Evolutionary conservation across 2,113 vertebrate species (phyloP).

Genomic region (Caranx melampygus): DNA sequence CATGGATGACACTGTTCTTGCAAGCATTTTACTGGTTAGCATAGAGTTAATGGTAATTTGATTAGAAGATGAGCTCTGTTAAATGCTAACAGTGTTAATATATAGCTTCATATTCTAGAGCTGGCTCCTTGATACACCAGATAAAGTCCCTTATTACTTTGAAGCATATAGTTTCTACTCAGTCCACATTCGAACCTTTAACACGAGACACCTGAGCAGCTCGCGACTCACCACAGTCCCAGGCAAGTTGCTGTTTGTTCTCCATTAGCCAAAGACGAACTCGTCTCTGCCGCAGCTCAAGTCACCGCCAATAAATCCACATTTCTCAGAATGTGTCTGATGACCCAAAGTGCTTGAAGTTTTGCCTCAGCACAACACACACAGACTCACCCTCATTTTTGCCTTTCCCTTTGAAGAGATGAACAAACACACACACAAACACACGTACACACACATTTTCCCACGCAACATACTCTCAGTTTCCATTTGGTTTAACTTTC

Average conservation of each 20-base stretch:
- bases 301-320: slow-evolving; percentile 21
- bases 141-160: neutral
- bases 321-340: neutral
- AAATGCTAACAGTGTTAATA: neutral
- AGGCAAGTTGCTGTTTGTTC: slow-evolving; percentile 35
- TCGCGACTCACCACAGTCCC: neutral
- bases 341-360: slow-evolving; percentile 33
- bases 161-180: neutral
- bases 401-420: slow-evolving; percentile 56
- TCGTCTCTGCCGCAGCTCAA: neutral
- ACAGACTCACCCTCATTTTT: slow-evolving; percentile 30
- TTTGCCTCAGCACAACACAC: slow-evolving; percentile 26
- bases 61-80: slow-evolving; percentile 14
- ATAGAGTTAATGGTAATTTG: neutral
- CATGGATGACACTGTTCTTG: neutral
- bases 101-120: neutral
- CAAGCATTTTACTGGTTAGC: slow-evolving; percentile 17
- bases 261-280: neutral
- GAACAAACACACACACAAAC: slow-evolving; percentile 12
- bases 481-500: slow-evolving; percentile 50
- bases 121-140: neutral
- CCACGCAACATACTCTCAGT: slow-evolving; percentile 11
- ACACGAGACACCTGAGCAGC: neutral
- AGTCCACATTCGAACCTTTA: slow-evolving; percentile 8
- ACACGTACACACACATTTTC: slow-evolving; percentile 3